phyloP scores from a whole-genome alignment of 2,797 vertebrate genomes.

The Channa striata region DNA sequence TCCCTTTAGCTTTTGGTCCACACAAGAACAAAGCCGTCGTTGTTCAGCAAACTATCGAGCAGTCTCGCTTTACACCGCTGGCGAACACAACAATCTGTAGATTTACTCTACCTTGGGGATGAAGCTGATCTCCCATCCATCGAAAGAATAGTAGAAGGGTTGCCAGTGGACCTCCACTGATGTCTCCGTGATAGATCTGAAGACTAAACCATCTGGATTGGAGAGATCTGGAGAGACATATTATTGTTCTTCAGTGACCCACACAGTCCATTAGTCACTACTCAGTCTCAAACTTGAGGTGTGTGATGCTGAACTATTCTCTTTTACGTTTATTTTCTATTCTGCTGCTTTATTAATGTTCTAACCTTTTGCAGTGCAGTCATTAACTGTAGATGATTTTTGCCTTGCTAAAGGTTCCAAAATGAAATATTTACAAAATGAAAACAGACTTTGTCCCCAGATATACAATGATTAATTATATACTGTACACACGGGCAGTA shows the following conservation, averaged over 20 bases:
- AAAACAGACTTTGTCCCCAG: too few relatives aligned
- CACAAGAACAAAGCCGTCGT: neutral
- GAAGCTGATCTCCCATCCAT: constrained; percentile 99
- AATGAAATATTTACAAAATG: too few relatives aligned
- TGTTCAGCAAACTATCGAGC: neutral
- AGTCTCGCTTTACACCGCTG: constrained; percentile 9
- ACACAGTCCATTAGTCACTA: constrained; percentile 73
- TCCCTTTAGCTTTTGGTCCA: neutral
- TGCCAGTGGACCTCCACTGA: constrained; percentile 97
- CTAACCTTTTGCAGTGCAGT: too few relatives aligned
- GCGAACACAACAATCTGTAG: constrained; percentile 19
- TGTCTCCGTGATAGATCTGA: constrained; percentile 98
- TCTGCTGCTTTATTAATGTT: neutral
- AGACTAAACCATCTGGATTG: constrained; percentile 92
- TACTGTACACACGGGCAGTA: too few relatives aligned
- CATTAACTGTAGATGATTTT: too few relatives aligned
- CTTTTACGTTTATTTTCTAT: constrained; percentile 12
- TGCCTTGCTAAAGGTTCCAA: too few relatives aligned
- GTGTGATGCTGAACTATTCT: constrained; percentile 20
- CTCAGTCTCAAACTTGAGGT: constrained; percentile 36
- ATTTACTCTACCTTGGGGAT: constrained; percentile 91
- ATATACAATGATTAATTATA: too few relatives aligned
- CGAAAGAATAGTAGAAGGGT: constrained; percentile 93
- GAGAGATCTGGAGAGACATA: constrained; percentile 89
- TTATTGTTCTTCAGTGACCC: constrained; percentile 73